A percentile compares a stretch with the other conserved stretches of the same genome.
These are phyloP conservation scores for Sebastes itinus DNA, from an alignment of 2,797 vertebrate genomes.

Conservation along the genomic window DNA sequence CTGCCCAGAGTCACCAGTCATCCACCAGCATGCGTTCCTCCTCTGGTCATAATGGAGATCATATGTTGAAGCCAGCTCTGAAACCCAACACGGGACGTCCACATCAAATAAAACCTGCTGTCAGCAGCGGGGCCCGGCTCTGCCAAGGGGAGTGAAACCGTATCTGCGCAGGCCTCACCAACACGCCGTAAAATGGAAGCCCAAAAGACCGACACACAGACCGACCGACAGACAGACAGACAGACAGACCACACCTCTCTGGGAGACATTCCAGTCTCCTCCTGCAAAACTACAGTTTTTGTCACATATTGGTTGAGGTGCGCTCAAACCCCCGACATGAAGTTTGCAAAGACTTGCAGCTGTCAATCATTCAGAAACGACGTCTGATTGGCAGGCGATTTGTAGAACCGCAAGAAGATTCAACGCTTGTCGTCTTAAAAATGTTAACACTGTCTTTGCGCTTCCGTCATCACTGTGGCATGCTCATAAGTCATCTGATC, in stretches of 20 bases:
- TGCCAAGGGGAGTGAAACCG: conserved; percentile 77
- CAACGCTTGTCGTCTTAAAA: not conserved
- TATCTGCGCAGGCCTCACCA: conserved; percentile 76
- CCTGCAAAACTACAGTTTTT: conserved; percentile 45
- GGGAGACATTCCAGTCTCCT: conserved; percentile 62
- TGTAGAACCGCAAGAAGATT: conserved; percentile 20
- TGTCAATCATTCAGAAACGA: conserved; percentile 30
- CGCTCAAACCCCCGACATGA: conserved; percentile 30
- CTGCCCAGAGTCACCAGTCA: conserved; percentile 75
- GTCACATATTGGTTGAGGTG: conserved; percentile 28
- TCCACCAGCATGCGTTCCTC: conserved; percentile 73
- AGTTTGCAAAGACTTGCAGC: conserved; percentile 28
- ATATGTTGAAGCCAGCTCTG: conserved; percentile 82
- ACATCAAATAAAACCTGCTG: conserved; percentile 85
- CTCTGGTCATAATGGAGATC: conserved; percentile 85
- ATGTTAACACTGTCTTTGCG: not conserved
- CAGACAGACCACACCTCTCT: conserved; percentile 53
- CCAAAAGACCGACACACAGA: conserved; percentile 47
- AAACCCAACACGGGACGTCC: conserved; percentile 82
- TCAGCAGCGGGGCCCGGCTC: conserved; percentile 74
- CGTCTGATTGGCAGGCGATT: conserved; percentile 6
- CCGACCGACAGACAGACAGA: conserved; percentile 42
- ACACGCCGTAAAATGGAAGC: conserved; percentile 75
- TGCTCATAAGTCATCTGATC: conserved; percentile 36
- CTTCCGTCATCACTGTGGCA: conserved; percentile 28